Percentiles rank a stretch among this genome's conserved stretches.
phyloP scores from a whole-genome alignment of 2,113 vertebrate species.

The Calyptommatus sinebrachiatus region DNA sequence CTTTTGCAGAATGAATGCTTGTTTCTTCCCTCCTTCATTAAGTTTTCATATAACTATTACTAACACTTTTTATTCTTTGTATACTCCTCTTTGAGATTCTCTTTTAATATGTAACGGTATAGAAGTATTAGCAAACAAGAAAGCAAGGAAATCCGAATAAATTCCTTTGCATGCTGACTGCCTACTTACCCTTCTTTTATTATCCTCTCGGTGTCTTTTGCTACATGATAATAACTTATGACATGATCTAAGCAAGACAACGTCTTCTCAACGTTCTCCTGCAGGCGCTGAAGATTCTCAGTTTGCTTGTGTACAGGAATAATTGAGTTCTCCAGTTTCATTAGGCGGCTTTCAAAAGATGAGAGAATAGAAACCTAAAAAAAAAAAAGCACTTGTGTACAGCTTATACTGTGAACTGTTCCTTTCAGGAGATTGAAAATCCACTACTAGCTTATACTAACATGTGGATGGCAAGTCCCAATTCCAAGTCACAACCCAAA shows the following conservation, averaged over 20 bases:
- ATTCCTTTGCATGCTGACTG: not conserved
- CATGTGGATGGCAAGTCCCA: too few relatives aligned
- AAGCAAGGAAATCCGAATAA: not conserved
- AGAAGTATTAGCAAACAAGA: too few relatives aligned
- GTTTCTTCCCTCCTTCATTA: too few relatives aligned
- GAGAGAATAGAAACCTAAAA: conserved; percentile 92
- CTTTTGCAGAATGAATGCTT: too few relatives aligned
- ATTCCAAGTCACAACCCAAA: too few relatives aligned
- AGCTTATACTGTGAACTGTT: not conserved
- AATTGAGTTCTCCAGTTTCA: conserved; percentile 98
- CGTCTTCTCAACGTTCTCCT: conserved; percentile 96
- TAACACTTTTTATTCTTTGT: too few relatives aligned
- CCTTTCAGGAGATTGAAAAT: not conserved
- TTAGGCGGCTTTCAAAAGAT: conserved; percentile 95
- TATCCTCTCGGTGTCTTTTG: conserved; percentile 92
- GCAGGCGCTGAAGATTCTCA: conserved; percentile 94
- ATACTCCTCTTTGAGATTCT: too few relatives aligned
- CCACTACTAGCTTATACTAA: not conserved
- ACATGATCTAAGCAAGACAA: conserved; percentile 93
- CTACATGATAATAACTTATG: conserved; percentile 97
- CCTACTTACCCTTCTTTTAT: conserved; percentile 89
- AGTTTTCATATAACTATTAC: too few relatives aligned
- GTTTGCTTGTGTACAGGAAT: conserved; percentile 98
- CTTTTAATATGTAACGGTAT: too few relatives aligned
- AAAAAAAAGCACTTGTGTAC: not conserved